Percentiles rank a stretch among this genome's conserved stretches.
These are phyloP conservation scores for Syngnathus floridae DNA, from an alignment of 2,113 vertebrate genomes.

Conservation along the genomic window DNA sequence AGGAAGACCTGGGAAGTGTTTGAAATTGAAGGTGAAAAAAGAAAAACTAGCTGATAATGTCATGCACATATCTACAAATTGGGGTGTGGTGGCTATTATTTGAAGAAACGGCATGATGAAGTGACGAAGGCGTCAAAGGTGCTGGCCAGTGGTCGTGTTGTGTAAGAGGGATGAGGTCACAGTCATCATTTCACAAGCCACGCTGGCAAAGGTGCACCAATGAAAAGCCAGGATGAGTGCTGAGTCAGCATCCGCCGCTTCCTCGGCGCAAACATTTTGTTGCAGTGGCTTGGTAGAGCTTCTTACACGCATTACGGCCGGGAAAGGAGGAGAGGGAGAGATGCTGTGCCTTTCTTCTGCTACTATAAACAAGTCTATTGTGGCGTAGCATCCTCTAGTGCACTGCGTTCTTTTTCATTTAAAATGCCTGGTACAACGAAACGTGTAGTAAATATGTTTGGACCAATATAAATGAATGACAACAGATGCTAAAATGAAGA, in stretches of 20 bases:
- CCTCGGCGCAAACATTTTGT: conserved; percentile 63
- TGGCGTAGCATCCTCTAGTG: background rate
- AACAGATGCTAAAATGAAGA: too few relatives aligned
- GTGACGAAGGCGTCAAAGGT: background rate
- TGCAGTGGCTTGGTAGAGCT: conserved; percentile 55
- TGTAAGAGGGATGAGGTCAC: conserved; percentile 37
- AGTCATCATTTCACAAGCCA: conserved; percentile 58
- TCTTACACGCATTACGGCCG: conserved; percentile 55
- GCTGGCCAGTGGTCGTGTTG: background rate
- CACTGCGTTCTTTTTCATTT: background rate
- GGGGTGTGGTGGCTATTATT: background rate
- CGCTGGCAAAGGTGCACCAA: conserved; percentile 49
- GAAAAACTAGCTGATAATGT: background rate
- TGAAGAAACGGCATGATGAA: background rate
- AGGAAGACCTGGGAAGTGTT: background rate
- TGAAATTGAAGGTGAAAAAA: background rate
- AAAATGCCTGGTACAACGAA: too few relatives aligned
- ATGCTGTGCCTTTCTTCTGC: conserved; percentile 9
- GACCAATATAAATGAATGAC: too few relatives aligned
- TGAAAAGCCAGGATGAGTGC: conserved; percentile 44
- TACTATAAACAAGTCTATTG: background rate
- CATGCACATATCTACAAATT: background rate
- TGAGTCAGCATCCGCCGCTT: conserved; percentile 56
- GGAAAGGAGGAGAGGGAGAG: conserved; percentile 38
- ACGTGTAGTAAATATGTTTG: too few relatives aligned